A percentile compares a stretch with the other conserved stretches of the same genome.
Conservation (phyloP, 35 echinoderm and acorn worm genomes). For the Stichopus chloronotus region DNA sequence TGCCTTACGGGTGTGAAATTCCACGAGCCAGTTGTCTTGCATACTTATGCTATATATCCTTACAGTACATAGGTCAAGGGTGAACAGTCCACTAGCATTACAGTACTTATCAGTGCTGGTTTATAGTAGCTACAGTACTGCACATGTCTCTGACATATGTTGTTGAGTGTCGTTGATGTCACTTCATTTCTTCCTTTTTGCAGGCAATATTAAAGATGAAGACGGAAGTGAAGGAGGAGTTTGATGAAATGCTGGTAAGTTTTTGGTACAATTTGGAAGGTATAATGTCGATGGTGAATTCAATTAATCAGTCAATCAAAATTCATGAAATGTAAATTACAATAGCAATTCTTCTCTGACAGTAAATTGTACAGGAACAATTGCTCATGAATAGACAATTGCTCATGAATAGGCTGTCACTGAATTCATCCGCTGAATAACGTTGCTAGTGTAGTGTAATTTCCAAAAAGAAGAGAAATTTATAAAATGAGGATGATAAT, state of each 20-base stretch:
- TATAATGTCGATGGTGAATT: not conserved
- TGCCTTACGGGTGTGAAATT: too few relatives aligned
- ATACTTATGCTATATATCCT: too few relatives aligned
- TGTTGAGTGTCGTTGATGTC: too few relatives aligned
- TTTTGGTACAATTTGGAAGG: not conserved
- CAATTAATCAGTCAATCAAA: not conserved
- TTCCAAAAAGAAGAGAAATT: too few relatives aligned
- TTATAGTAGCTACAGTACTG: too few relatives aligned
- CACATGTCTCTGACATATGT: too few relatives aligned
- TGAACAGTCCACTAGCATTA: too few relatives aligned
- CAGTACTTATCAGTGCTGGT: too few relatives aligned
- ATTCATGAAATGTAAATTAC: not conserved
- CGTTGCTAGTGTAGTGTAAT: too few relatives aligned
- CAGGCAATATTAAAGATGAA: slow-evolving; percentile 57
- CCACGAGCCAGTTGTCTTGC: too few relatives aligned
- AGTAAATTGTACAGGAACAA: not conserved
- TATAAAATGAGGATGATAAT: too few relatives aligned
- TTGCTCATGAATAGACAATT: not conserved
- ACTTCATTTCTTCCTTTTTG: not conserved
- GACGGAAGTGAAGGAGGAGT: slow-evolving; percentile 2
- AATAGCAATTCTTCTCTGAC: not conserved
- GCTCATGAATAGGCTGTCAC: not conserved
- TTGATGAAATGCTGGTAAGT: not conserved
- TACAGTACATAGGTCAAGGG: too few relatives aligned
- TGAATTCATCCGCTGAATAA: not conserved